These are phyloP conservation scores for Incurvaria masculella DNA, from an alignment of 2,888 invertebrate genomes.

Conservation along the genomic window DNA sequence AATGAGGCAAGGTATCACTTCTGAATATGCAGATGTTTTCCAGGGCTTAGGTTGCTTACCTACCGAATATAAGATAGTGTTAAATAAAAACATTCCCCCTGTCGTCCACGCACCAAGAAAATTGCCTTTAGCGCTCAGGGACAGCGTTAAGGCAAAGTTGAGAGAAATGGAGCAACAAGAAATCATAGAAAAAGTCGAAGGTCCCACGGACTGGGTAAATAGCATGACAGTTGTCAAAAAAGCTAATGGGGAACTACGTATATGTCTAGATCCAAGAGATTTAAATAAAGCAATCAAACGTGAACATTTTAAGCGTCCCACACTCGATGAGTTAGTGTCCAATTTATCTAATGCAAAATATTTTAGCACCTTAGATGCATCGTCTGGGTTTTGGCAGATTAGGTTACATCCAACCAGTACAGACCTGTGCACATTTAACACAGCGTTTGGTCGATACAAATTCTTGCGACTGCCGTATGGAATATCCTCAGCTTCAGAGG, in stretches of 20 bases:
- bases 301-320: slow-evolving; percentile 11
- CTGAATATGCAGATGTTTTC: slow-evolving; percentile 11
- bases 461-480: slow-evolving; percentile 17
- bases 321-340: slow-evolving; percentile 9
- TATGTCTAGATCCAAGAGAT: slow-evolving; percentile 13
- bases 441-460: slow-evolving; percentile 17
- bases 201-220: slow-evolving; percentile 17
- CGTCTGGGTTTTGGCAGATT: slow-evolving; percentile 3
- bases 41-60: slow-evolving; percentile 12
- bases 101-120: slow-evolving; percentile 13
- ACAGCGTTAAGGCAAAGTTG: slow-evolving; percentile 8
- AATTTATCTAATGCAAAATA: slow-evolving; percentile 10
- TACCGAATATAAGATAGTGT: slow-evolving; percentile 11
- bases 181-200: slow-evolving; percentile 11
- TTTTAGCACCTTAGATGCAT: slow-evolving; percentile 8
- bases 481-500: slow-evolving; percentile 17
- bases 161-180: slow-evolving; percentile 8
- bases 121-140: slow-evolving; percentile 6
- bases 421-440: slow-evolving; percentile 18
- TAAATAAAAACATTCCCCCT: slow-evolving; percentile 9
- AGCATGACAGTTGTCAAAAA: slow-evolving; percentile 19
- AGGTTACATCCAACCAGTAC: slow-evolving; percentile 10
- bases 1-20: not conserved
- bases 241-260: slow-evolving; percentile 8
- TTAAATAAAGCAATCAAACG: slow-evolving; percentile 12